These are phyloP conservation scores for Lampris megalopsis DNA, from an alignment of 2,113 vertebrate genomes.

Conservation along the genomic window DNA sequence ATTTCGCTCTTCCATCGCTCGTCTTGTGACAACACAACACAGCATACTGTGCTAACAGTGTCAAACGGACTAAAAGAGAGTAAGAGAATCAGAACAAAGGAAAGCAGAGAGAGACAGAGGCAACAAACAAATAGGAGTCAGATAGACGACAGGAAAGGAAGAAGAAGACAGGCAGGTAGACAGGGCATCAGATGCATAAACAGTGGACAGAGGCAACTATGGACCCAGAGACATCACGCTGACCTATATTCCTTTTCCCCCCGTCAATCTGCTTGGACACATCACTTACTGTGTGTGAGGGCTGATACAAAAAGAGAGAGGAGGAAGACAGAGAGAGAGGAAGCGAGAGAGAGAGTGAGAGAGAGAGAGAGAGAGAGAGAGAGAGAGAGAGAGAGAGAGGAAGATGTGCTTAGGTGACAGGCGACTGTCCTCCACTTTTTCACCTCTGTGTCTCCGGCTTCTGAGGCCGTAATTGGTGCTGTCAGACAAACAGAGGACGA, in stretches of 20 bases:
- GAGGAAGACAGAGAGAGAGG: constrained; percentile 1
- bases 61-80: constrained; percentile 35
- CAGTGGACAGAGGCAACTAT: not conserved
- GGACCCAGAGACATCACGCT: constrained; percentile 36
- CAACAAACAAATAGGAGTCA: not conserved
- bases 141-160: constrained; percentile 4
- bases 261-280: not conserved
- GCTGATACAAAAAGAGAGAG: constrained; percentile 19
- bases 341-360: constrained; percentile 45
- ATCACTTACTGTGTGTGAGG: no score
- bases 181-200: constrained; percentile 19
- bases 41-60: constrained; percentile 1
- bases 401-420: constrained; percentile 69
- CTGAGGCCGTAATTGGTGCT: constrained; percentile 79
- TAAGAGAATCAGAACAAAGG: not conserved
- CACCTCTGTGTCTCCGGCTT: constrained; percentile 62
- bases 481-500: constrained; percentile 74
- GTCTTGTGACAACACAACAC: no score
- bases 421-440: constrained; percentile 68
- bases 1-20: no score
- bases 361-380: constrained; percentile 17
- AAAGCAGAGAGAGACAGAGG: not conserved
- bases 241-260: constrained; percentile 60
- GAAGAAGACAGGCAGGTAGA: constrained; percentile 42
- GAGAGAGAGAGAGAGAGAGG: constrained; percentile 40